These are phyloP conservation scores for Otocyon megalotis DNA, from an alignment of 2,113 vertebrate species.

Conservation along the genomic window DNA sequence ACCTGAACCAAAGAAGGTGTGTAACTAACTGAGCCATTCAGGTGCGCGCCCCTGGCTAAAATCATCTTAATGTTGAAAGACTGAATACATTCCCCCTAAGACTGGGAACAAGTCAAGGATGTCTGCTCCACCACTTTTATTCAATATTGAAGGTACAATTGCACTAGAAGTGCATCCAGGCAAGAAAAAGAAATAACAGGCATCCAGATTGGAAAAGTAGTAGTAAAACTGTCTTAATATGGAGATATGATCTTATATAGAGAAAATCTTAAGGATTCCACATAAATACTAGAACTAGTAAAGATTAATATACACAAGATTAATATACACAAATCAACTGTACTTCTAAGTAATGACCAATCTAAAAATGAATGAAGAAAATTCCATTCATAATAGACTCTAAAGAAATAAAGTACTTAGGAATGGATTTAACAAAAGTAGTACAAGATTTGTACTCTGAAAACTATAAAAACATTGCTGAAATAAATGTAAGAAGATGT, in stretches of 20 bases:
- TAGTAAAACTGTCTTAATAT: conserved; percentile 4
- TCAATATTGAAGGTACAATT: neutral
- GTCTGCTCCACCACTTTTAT: neutral
- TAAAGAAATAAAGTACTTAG: conserved; percentile 36
- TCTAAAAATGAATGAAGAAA: conserved; percentile 35
- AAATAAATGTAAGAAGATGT: conserved; percentile 33
- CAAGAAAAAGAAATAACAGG: conserved; percentile 17
- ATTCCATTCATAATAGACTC: conserved; percentile 20
- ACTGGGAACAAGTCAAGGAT: neutral
- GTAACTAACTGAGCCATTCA: neutral
- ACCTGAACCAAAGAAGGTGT: neutral
- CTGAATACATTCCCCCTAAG: neutral
- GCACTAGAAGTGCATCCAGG: neutral
- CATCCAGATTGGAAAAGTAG: conserved; percentile 23
- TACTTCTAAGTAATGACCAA: conserved; percentile 38
- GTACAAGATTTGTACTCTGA: neutral
- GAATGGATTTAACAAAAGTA: conserved; percentile 44
- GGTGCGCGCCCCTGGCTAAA: neutral
- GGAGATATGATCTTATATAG: neutral
- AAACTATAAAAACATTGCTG: conserved; percentile 26
- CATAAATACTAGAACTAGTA: conserved; percentile 35
- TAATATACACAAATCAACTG: conserved; percentile 2
- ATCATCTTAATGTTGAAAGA: neutral
- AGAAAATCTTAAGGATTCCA: conserved; percentile 29
- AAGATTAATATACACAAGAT: neutral